A percentile compares a stretch with the other conserved stretches of the same genome.
phyloP scores from a whole-genome alignment of 1,140 invertebrate genomes.

The Gyrodactylus bullatarudis region DNA sequence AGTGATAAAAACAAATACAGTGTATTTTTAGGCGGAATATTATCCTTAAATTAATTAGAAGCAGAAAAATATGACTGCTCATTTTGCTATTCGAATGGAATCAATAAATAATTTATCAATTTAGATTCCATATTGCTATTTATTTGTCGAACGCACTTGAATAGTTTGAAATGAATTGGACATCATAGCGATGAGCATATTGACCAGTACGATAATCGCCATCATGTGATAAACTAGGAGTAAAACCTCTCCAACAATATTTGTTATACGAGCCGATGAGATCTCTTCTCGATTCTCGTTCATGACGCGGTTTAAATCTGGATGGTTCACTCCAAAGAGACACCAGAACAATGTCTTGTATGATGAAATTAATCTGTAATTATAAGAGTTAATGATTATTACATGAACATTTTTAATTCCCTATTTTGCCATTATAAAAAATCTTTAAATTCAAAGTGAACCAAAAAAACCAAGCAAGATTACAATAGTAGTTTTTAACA shows the following conservation, averaged over 20 bases:
- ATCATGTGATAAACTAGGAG: constrained; percentile 23
- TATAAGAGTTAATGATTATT: too few relatives aligned
- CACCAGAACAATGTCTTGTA: constrained; percentile 27
- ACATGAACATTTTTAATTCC: too few relatives aligned
- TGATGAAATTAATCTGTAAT: constrained; percentile 11
- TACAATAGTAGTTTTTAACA: too few relatives aligned
- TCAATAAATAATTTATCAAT: too few relatives aligned
- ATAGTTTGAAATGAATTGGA: constrained; percentile 27
- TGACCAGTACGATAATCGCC: constrained; percentile 27
- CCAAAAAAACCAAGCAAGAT: too few relatives aligned
- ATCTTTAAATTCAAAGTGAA: too few relatives aligned
- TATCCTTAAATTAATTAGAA: too few relatives aligned
- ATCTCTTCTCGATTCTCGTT: neutral
- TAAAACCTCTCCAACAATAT: constrained; percentile 22
- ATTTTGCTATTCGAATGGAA: too few relatives aligned
- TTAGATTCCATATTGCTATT: constrained; percentile 10
- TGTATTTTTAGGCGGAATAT: too few relatives aligned
- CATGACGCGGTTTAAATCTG: neutral
- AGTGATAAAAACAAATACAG: too few relatives aligned
- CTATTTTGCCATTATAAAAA: too few relatives aligned
- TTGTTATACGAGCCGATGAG: constrained; percentile 12
- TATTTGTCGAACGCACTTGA: constrained; percentile 17
- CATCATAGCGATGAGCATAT: constrained; percentile 31
- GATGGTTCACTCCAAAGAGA: constrained; percentile 22
- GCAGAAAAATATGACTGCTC: too few relatives aligned